Evolutionary conservation across 1,140 invertebrate genomes (phyloP), one percentile per base, ranked within the genome.

Genomic region (Hylyphantes graminicola): DNA sequence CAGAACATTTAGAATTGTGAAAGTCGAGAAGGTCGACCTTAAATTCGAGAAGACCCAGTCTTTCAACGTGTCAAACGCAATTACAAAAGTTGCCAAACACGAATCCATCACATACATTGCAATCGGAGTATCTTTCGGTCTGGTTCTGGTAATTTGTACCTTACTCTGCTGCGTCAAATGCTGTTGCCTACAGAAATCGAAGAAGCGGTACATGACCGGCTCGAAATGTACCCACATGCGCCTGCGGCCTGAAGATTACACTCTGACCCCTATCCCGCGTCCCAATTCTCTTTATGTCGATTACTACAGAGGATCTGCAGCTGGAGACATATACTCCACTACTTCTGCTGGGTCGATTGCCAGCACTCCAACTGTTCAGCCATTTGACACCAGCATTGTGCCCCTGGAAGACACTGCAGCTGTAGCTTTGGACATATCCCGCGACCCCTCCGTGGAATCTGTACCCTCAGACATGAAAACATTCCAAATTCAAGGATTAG

Each of bases 311-410:
- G 72, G 80, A 3, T 64, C 76, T 35, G 73, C 61, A 12, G 53
- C 59, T 10, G 75, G 64, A n/a, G 76, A 86, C 21, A 84, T 79
- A 15, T 77, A 85, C 15, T 87, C 86, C 7, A 76, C 76, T 6
- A 83, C 85, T 13, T 85, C 86, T 8, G 85, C 77, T 10, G 80
- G 86, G 15, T 77, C 80, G n/a, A 72, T 68, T 35, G 72, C 70
- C 8, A 74, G 59, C n/a, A 64, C 81, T 10, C 59, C 63, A 21
- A 65, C 72, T 7, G 74, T 86, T 8, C 86, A 87, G 48, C 72
- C 87, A 54, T 87, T 84, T 51, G 86, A 87, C 51, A 87, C 87
- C 6, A 87, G 87, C 57, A 85, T 87, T 21, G 85, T 87, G 6
- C 87, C 87, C 4, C 57, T 87, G 0, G 86, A 87, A 70, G 87